Evolutionary conservation across 2,113 vertebrate genomes (phyloP), one percentile per base, ranked within the genome.

Genomic region (Toxostoma redivivum): DNA sequence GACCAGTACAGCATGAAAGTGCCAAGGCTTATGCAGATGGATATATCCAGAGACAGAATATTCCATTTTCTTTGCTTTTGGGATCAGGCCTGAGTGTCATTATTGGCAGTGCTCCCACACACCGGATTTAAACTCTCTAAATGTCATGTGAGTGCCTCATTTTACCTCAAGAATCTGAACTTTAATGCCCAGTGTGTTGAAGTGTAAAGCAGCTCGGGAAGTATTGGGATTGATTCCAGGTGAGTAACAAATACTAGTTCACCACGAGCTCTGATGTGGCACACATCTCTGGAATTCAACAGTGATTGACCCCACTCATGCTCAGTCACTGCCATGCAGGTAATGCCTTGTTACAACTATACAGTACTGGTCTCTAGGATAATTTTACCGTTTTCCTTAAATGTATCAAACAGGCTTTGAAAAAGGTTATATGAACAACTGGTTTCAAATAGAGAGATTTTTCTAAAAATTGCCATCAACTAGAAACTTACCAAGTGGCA

Each of bases 241-340:
- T 40, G 35, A 4, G 15, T 65, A 74, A 56, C 11, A 81, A 87
- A 64, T 35, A 33, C 10, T 57, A 17, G 8, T 28, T 48, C 37
- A 53, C 40, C 0, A 0, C 18, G 23, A n/a, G 31, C 37, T 86
- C 23, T 12, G 11, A 44, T 35, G 37, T 18, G 64, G 38, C 8
- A 21, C 18, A 16, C 4, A 51, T 45, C 30, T 38, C 18, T 71
- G 57, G 45, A 89, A 84, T 81, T 48, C 69, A 56, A 4, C 15
- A 48, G n/a, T 23, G 45, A 10, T 5, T 1, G 5, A 8, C 33
- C 61, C 18, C 25, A 71, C 7, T 28, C 38, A 19, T 0, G 0
- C 10, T 77, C 54, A 28, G 44, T 44, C 40, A 20, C 42, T 45
- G 48, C 53, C 13, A 8, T 22, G 30, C 21, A 50, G 16, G 15